Evolutionary conservation across 2,797 vertebrate species (phyloP).

Genomic region (Atherinosoma microstoma): DNA sequence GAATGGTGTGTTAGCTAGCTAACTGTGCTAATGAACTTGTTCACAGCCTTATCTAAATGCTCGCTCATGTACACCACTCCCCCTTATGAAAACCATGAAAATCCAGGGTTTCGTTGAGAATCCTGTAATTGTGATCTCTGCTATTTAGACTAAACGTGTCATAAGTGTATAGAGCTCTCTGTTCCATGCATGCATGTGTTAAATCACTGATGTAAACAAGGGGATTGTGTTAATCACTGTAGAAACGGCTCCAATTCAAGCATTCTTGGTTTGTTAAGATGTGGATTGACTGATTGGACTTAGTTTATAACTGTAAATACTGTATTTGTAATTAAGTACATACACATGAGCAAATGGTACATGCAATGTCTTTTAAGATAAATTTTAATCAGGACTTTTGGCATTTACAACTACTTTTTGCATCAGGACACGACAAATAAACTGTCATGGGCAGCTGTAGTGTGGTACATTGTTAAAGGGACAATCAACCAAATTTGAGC

Average conservation of each 20-base stretch:
- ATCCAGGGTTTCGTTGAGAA: slow-evolving; percentile 64
- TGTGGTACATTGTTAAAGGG: not conserved
- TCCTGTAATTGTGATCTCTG: slow-evolving; percentile 46
- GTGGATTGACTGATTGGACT: not conserved
- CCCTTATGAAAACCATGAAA: slow-evolving; percentile 69
- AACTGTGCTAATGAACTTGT: slow-evolving; percentile 86
- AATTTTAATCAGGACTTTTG: not conserved
- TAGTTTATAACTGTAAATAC: not conserved
- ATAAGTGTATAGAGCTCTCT: slow-evolving; percentile 14
- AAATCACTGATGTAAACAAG: slow-evolving; percentile 2
- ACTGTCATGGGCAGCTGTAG: not conserved
- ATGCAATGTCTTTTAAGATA: not conserved
- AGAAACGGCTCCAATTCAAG: not conserved
- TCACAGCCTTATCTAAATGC: slow-evolving; percentile 80
- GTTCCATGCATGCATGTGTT: not conserved
- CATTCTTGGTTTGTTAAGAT: not conserved
- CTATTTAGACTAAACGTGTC: slow-evolving; percentile 30
- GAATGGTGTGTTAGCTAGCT: slow-evolving; percentile 77
- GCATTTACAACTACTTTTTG: not conserved
- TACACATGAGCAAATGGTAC: slow-evolving; percentile 7
- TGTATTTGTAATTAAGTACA: slow-evolving; percentile 1
- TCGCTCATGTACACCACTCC: slow-evolving; percentile 78
- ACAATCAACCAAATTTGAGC: not conserved
- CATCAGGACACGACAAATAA: not conserved
- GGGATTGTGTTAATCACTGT: not conserved